Conservation (phyloP, 2,113 vertebrate genomes). For the Nothocercus nigrocapillus region DNA sequence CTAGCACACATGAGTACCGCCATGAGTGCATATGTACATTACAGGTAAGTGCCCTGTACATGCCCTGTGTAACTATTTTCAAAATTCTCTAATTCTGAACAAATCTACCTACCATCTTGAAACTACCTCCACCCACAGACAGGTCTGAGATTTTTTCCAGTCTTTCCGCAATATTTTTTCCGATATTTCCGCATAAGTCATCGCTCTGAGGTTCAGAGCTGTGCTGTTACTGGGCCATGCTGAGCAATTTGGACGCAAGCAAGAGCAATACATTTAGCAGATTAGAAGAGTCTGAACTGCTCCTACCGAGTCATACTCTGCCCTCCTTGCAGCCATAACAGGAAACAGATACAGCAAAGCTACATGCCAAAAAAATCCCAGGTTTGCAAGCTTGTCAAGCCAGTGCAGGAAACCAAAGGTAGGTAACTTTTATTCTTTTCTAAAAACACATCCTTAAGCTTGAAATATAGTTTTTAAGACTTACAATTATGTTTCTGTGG, state of each 20-base stretch:
- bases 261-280: neutral
- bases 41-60: neutral
- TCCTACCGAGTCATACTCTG: neutral
- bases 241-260: neutral
- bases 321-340: constrained; percentile 24
- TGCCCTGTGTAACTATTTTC: accelerated
- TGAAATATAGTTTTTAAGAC: constrained; percentile 58
- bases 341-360: neutral
- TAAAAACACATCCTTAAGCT: constrained; percentile 32
- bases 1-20: neutral
- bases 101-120: neutral
- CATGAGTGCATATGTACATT: accelerated
- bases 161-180: too few relatives aligned
- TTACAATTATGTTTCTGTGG: constrained; percentile 36
- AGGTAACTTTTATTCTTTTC: neutral
- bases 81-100: neutral
- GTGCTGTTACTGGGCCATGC: accelerated
- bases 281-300: neutral
- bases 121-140: neutral
- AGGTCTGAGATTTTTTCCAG: neutral
- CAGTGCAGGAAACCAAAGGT: constrained; percentile 40
- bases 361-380: constrained; percentile 26
- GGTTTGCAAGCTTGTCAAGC: constrained; percentile 33
- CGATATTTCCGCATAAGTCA: accelerated
- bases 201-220: accelerated